phyloP scores from a whole-genome alignment of 2,797 vertebrate genomes.

The Eremophila alpestris region DNA sequence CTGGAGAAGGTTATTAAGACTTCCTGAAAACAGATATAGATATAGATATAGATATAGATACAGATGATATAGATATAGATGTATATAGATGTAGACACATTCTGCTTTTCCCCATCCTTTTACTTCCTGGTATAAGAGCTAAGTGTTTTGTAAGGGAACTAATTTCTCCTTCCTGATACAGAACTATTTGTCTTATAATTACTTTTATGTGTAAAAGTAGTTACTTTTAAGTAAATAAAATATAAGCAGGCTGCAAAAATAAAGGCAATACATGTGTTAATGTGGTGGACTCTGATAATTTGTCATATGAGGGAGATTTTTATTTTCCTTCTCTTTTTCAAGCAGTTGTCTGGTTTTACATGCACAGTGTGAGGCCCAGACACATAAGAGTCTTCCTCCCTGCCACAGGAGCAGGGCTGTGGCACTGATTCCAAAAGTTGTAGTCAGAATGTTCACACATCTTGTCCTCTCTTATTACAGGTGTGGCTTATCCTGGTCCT shows the following conservation, averaged over 20 bases:
- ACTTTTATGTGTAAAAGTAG: background rate
- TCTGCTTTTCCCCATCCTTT: background rate
- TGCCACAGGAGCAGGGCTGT: background rate
- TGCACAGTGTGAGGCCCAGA: background rate
- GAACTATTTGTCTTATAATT: background rate
- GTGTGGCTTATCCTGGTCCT: background rate
- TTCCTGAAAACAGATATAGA: background rate
- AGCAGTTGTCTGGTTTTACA: background rate
- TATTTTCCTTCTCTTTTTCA: background rate
- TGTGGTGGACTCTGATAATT: background rate
- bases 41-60: background rate
- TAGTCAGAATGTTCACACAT: background rate
- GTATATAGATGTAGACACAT: background rate
- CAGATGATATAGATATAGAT: background rate
- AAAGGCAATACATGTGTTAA: background rate
- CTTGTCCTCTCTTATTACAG: background rate
- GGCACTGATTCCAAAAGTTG: background rate
- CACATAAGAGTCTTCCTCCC: accelerated
- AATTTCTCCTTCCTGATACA: background rate
- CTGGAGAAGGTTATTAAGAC: background rate
- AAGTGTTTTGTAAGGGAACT: background rate
- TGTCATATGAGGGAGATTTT: background rate
- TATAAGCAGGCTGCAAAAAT: background rate
- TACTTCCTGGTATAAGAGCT: background rate
- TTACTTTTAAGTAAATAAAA: background rate